A percentile compares a stretch with the other conserved stretches of the same genome.
Conservation (phyloP, 2,113 vertebrate species). For the Scomber japonicus region DNA sequence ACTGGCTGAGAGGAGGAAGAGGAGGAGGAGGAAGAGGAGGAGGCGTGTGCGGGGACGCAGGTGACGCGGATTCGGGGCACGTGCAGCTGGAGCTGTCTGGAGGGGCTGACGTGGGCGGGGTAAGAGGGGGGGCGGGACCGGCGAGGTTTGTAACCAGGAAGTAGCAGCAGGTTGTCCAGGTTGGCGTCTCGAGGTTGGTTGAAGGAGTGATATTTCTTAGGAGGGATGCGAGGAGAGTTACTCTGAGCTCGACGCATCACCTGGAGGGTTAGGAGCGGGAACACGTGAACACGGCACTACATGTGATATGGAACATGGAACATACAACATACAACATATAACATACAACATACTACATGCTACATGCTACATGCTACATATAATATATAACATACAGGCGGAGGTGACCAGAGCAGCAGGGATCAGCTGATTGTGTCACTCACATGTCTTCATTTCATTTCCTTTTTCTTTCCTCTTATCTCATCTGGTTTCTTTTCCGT, state of each 20-base stretch:
- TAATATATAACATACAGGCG: too few relatives aligned
- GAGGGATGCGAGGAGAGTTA: slow-evolving; percentile 85
- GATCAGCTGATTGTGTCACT: too few relatives aligned
- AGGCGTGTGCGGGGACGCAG: slow-evolving; percentile 53
- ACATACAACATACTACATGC: too few relatives aligned
- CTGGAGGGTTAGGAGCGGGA: slow-evolving; percentile 63
- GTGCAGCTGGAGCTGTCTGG: slow-evolving; percentile 48
- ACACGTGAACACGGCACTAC: too few relatives aligned
- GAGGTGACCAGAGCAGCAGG: too few relatives aligned
- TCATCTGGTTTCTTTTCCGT: too few relatives aligned
- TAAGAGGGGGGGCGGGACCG: slow-evolving; percentile 76
- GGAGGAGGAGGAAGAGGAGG: background rate
- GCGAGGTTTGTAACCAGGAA: slow-evolving; percentile 70
- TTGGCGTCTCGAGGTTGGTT: slow-evolving; percentile 64
- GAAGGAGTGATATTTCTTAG: slow-evolving; percentile 83
- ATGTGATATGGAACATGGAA: too few relatives aligned
- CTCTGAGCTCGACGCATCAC: slow-evolving; percentile 85
- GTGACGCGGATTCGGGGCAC: slow-evolving; percentile 79
- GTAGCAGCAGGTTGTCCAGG: slow-evolving; percentile 65
- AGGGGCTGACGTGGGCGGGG: slow-evolving; percentile 72
- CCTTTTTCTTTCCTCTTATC: too few relatives aligned
- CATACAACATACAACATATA: too few relatives aligned
- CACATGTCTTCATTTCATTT: too few relatives aligned
- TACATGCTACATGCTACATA: too few relatives aligned
- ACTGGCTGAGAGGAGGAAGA: background rate